phyloP scores from a whole-genome alignment of 2,113 vertebrate genomes.

The Tapirus terrestris region DNA sequence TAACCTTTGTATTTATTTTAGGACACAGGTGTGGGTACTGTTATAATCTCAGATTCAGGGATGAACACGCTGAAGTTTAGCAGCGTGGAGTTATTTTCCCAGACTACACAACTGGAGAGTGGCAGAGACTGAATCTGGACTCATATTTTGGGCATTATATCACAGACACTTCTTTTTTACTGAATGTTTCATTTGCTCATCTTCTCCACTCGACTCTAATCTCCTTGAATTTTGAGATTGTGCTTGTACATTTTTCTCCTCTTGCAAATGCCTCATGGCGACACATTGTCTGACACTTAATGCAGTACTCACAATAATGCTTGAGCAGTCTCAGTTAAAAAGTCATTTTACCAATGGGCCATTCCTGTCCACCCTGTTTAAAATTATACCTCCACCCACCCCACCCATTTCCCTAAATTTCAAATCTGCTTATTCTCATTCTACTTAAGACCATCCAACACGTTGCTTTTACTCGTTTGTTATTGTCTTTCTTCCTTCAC shows the following conservation, averaged over 20 bases:
- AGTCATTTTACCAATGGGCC: neutral
- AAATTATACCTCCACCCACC: neutral
- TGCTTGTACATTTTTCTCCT: neutral
- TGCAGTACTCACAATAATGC: neutral
- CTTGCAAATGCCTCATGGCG: neutral
- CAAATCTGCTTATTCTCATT: neutral
- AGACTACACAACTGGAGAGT: neutral
- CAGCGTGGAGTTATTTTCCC: neutral
- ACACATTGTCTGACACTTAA: neutral
- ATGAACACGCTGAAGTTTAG: neutral
- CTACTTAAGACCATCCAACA: neutral
- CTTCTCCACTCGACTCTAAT: neutral
- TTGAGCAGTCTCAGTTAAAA: neutral
- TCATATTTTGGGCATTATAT: neutral
- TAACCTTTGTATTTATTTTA: neutral
- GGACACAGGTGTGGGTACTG: neutral
- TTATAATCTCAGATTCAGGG: neutral
- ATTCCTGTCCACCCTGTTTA: neutral
- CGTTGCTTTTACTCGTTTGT: neutral
- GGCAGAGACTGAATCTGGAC: neutral
- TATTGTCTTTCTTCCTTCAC: neutral
- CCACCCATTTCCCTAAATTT: neutral
- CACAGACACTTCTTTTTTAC: neutral
- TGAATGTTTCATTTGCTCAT: neutral
- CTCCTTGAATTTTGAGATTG: neutral